Conservation (phyloP, 2,888 invertebrate species). For the Dryobota labecula region DNA sequence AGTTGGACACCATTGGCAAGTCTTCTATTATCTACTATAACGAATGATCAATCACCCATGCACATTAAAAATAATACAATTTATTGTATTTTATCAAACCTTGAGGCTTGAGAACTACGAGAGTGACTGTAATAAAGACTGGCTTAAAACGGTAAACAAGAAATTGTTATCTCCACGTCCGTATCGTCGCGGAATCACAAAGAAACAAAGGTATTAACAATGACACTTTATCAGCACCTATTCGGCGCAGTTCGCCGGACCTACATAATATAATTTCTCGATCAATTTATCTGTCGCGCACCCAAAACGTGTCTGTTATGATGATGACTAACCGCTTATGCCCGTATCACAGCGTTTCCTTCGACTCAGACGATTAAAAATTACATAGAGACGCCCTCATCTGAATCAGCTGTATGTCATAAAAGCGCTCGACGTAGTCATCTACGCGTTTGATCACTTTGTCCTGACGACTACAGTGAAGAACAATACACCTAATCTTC, state of each 20-base stretch:
- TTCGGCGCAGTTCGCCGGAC: conserved; percentile 77
- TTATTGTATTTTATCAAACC: conserved; percentile 61
- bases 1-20: conserved; percentile 84
- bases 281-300: conserved; percentile 76
- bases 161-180: conserved; percentile 80
- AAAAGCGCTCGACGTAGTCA: conserved; percentile 71
- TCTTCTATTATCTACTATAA: conserved; percentile 53
- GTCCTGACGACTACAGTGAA: conserved; percentile 53
- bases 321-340: conserved; percentile 88
- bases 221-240: conserved; percentile 80
- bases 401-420: conserved; percentile 86
- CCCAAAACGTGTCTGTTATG: conserved; percentile 81
- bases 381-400: conserved; percentile 83
- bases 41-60: conserved; percentile 56
- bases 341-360: conserved; percentile 83
- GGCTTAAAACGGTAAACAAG: conserved; percentile 81
- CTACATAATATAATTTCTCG: conserved; percentile 72
- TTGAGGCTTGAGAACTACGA: conserved; percentile 72
- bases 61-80: conserved; percentile 47
- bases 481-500: conserved; percentile 69
- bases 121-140: conserved; percentile 73
- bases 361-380: conserved; percentile 76
- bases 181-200: conserved; percentile 85
- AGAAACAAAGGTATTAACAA: conserved; percentile 82
- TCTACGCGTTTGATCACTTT: conserved; percentile 61